These are phyloP conservation scores for Drosophila triauraria DNA, from an alignment of 1,140 invertebrate species.

Conservation along the genomic window DNA sequence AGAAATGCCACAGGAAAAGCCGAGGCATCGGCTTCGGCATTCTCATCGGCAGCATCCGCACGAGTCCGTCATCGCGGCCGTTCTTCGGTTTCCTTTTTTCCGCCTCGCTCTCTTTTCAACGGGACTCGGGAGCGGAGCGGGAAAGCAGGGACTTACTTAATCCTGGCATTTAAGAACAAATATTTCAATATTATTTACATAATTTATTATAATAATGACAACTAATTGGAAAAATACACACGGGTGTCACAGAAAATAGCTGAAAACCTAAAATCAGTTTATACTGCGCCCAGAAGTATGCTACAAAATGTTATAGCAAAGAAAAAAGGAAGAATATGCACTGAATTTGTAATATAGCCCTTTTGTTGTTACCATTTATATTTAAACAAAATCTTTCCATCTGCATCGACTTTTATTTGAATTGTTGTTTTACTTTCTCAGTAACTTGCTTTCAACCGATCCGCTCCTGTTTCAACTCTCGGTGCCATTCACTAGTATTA, in stretches of 20 bases:
- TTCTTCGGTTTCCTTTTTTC: conserved; percentile 34
- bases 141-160: neutral
- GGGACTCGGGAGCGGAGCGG: conserved; percentile 3
- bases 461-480: conserved; percentile 54
- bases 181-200: neutral
- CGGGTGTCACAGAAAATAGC: neutral
- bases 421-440: neutral
- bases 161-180: neutral
- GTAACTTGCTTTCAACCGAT: neutral
- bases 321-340: neutral
- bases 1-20: conserved; percentile 48
- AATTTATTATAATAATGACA: neutral
- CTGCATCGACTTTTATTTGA: neutral
- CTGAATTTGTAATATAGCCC: neutral
- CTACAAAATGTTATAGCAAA: neutral
- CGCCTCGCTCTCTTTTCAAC: conserved; percentile 33
- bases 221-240: neutral
- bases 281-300: neutral
- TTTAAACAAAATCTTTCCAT: too few species aligned
- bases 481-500: conserved; percentile 64
- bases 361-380: neutral
- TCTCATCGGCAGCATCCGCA: conserved; percentile 58
- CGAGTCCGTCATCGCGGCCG: conserved; percentile 44
- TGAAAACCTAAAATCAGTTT: neutral
- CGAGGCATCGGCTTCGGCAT: conserved; percentile 26